Conservation (phyloP, 1,140 invertebrate species). For the Archegozetes longisetosus region DNA sequence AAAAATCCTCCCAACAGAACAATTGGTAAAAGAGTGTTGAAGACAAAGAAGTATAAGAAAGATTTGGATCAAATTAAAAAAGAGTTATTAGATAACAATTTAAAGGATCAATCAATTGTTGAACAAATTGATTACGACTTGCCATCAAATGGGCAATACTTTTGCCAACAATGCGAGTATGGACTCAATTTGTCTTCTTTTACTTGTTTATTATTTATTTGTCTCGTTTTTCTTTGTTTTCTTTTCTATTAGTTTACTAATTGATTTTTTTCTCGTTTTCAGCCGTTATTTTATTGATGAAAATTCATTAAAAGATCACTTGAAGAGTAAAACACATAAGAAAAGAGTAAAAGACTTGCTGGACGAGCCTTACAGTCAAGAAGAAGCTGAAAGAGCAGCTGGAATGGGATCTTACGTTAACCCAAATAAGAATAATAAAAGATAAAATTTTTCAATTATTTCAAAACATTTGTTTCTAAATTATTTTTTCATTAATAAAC, state of each 20-base stretch:
- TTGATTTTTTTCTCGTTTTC: not conserved
- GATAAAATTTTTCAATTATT: too few relatives aligned
- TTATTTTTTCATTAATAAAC: too few relatives aligned
- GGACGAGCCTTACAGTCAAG: conserved; percentile 10
- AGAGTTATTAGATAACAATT: not conserved
- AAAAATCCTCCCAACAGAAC: conserved; percentile 6
- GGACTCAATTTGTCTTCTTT: not conserved
- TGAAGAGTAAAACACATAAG: conserved; percentile 13
- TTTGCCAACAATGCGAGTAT: conserved; percentile 12
- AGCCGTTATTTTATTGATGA: conserved; percentile 16
- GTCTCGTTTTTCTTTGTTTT: not conserved
- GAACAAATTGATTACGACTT: conserved; percentile 11
- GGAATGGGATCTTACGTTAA: conserved; percentile 9
- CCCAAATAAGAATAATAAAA: too few relatives aligned
- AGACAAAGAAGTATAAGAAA: conserved; percentile 11
- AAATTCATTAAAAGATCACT: conserved; percentile 6
- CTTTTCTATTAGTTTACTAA: not conserved
- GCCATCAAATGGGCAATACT: conserved; percentile 8
- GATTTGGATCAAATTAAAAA: conserved; percentile 5
- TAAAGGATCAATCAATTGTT: not conserved
- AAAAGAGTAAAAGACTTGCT: conserved; percentile 11
- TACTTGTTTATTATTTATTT: not conserved
- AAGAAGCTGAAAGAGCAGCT: conserved; percentile 14
- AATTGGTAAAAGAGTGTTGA: conserved; percentile 7
- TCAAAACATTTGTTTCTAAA: too few relatives aligned